A percentile compares a stretch with the other conserved stretches of the same genome.
Conservation (phyloP, 92 coral and sea anemone genomes). For the Blastomussa wellsi region DNA sequence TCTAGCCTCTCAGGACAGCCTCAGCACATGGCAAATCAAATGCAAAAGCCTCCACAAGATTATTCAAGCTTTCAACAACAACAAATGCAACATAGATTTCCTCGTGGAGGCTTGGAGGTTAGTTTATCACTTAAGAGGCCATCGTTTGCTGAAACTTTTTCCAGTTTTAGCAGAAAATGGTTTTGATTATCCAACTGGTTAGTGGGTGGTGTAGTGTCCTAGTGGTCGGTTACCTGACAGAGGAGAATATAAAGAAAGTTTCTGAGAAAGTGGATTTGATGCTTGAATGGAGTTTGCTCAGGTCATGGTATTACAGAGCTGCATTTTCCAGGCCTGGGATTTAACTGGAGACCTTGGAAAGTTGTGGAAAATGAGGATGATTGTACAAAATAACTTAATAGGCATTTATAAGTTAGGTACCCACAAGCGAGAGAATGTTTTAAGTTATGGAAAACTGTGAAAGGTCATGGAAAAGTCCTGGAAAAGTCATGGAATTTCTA, state of each 20-base stretch:
- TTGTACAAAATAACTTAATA: too few species aligned
- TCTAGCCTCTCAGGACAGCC: slow-evolving; percentile 44
- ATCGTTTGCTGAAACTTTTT: background rate
- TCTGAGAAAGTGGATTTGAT: too few species aligned
- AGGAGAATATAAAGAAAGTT: background rate
- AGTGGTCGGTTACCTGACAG: background rate
- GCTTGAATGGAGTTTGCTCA: too few species aligned
- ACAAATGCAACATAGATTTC: slow-evolving; percentile 62
- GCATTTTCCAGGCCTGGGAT: too few species aligned
- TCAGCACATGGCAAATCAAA: slow-evolving; percentile 60
- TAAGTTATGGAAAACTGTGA: too few species aligned
- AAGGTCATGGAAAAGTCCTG: too few species aligned
- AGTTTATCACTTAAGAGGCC: background rate
- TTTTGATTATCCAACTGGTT: background rate
- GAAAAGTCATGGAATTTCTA: too few species aligned
- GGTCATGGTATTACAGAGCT: too few species aligned
- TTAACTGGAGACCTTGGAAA: too few species aligned
- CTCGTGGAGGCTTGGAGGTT: slow-evolving; percentile 57
- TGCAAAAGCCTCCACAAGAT: slow-evolving; percentile 68
- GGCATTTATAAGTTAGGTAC: too few species aligned
- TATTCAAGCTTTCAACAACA: slow-evolving; percentile 74
- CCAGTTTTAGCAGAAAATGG: background rate
- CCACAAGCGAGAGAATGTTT: too few species aligned
- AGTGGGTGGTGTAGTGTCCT: background rate
- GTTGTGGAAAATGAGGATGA: too few species aligned